Base-by-base conservation (phyloP, 2,797 vertebrate species). In the Erethizon dorsatum region DNA sequence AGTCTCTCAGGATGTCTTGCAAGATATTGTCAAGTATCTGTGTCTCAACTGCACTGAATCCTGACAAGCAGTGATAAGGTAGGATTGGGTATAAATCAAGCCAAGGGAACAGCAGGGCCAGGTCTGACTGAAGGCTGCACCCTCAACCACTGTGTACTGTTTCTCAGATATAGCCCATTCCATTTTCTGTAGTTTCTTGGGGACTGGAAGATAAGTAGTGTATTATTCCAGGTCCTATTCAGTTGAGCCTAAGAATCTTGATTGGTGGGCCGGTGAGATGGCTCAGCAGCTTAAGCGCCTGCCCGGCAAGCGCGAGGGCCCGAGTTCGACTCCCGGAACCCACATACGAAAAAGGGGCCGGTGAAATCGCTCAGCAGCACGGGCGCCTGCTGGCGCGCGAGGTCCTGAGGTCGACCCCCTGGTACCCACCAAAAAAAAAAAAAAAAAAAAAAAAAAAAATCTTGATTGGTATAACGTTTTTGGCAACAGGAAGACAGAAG, bases 21-120 rank as follows among this genome's bases (percentile, higher is more conserved):
- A 94, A 90, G 65, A 91, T 86, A 90, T 54, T 93, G 15, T 65
- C 61, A 83, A 95, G n/a, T 33, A 73, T 50, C 13, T 80, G 1
- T 47, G 65, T 56, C 47, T 71, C 50, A 83, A 56, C 56, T 84
- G 61, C 56, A 78, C 0, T 78, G 59, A 95, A 82, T 79, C 37
- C 73, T 92, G 41, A 65, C n/a, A 52, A 79, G 59, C 37, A 57
- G 75, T 83, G 54, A 56, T 86, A 80, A 90, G 67, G 41, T 90
- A 87, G 47, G 54, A 69, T 12, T 90, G 93, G 61, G 69, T 82
- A 20, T 24, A 91, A 87, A 41, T 5, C 14, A 82, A 77, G n/a
- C 50, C 31, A 80, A 56, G 50, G 33, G 54, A 52, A 85, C 20
- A 59, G 59, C 52, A 87, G 24, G 26, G 52, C 56, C 75, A 75